Percentiles rank a stretch among this genome's conserved stretches.
Conservation (phyloP, 2,888 invertebrate genomes). For the Pterostichus niger region DNA sequence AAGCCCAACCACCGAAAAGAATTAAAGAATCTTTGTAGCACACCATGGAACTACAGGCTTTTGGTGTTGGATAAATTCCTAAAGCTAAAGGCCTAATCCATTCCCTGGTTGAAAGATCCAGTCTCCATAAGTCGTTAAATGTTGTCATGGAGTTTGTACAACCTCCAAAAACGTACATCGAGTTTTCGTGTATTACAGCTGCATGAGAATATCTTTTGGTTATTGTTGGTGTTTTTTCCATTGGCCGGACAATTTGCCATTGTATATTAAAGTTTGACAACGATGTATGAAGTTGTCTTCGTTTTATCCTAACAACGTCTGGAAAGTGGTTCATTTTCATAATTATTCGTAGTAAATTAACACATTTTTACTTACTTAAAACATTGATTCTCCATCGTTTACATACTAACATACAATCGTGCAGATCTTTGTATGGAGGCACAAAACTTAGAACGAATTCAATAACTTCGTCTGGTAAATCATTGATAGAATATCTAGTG, state of each 20-base stretch:
- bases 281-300: conserved; percentile 87
- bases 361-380: conserved; percentile 83
- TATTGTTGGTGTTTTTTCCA: conserved; percentile 85
- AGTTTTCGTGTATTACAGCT: conserved; percentile 89
- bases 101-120: conserved; percentile 90
- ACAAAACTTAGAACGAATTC: conserved; percentile 94
- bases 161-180: conserved; percentile 97
- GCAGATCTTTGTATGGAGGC: conserved; percentile 94
- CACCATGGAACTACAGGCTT: conserved; percentile 96
- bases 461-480: conserved; percentile 95
- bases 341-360: conserved; percentile 39
- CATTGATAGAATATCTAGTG: conserved; percentile 78
- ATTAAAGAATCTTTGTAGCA: conserved; percentile 88
- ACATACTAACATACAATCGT: conserved; percentile 91
- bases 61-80: conserved; percentile 96
- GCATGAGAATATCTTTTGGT: conserved; percentile 96
- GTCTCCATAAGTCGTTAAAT: conserved; percentile 97
- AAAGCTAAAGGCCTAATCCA: conserved; percentile 92
- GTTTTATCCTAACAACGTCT: conserved; percentile 90
- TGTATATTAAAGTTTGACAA: conserved; percentile 87
- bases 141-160: conserved; percentile 96
- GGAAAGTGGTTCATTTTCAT: conserved; percentile 72
- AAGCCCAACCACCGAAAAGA: conserved; percentile 97
- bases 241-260: conserved; percentile 84
- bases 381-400: conserved; percentile 92